Percentiles rank a stretch among this genome's conserved stretches.
phyloP scores from a whole-genome alignment of 2,888 invertebrate genomes.

The Drosophila antonietae region DNA sequence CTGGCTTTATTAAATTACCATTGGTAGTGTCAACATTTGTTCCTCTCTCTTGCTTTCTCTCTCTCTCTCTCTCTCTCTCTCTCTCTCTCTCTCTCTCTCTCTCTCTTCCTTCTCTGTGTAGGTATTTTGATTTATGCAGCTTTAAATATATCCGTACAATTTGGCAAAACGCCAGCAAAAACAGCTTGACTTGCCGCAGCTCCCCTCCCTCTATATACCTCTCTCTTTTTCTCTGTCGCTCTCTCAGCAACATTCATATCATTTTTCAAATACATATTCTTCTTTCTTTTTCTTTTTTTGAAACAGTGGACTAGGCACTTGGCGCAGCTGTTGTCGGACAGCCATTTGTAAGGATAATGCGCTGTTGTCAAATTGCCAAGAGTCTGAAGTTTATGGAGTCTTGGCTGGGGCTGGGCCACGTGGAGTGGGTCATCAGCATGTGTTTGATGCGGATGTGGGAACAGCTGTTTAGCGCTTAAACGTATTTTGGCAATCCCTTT shows the following conservation, averaged over 20 bases:
- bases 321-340: slow-evolving; percentile 56
- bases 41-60: background rate
- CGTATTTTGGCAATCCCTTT: slow-evolving; percentile 53
- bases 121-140: slow-evolving; percentile 66
- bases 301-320: slow-evolving; percentile 10
- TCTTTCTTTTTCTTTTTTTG: background rate
- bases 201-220: no score
- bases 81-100: background rate
- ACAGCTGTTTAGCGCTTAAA: slow-evolving; percentile 56
- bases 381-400: slow-evolving; percentile 21
- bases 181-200: slow-evolving; percentile 37
- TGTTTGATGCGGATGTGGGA: slow-evolving; percentile 22
- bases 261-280: slow-evolving; percentile 62
- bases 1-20: slow-evolving; percentile 57
- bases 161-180: slow-evolving; percentile 54
- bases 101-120: slow-evolving; percentile 11
- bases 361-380: slow-evolving; percentile 77
- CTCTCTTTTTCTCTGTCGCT: background rate
- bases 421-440: background rate
- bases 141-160: slow-evolving; percentile 64
- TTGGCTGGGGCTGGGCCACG: slow-evolving; percentile 7
- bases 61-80: background rate
- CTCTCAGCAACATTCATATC: slow-evolving; percentile 34
- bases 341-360: slow-evolving; percentile 73
- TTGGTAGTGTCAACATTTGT: slow-evolving; percentile 33